Evolutionary conservation across 2,113 vertebrate species (phyloP).

Genomic region (Pongo pygmaeus): DNA sequence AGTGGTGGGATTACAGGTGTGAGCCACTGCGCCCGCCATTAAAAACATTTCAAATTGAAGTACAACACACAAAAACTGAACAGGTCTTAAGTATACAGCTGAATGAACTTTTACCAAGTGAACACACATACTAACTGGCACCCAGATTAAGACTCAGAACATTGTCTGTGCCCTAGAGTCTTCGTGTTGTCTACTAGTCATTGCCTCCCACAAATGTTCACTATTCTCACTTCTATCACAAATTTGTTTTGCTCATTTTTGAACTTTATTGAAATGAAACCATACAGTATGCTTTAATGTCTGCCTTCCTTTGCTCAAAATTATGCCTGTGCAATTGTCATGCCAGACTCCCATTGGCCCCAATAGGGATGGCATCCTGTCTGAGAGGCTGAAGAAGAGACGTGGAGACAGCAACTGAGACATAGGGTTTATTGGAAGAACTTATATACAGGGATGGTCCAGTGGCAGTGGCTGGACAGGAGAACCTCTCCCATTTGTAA

Average conservation of each 20-base stretch:
- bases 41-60: background rate
- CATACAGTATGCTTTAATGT: background rate
- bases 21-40: too few relatives aligned
- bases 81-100: background rate
- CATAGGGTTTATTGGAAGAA: too few relatives aligned
- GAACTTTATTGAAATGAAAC: background rate
- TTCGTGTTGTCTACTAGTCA: background rate
- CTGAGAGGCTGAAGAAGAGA: too few relatives aligned
- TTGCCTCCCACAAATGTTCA: background rate
- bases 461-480: too few relatives aligned
- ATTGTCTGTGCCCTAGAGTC: background rate
- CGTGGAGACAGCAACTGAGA: too few relatives aligned
- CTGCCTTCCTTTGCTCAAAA: background rate
- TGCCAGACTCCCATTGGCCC: too few relatives aligned
- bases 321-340: background rate
- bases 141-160: background rate
- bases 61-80: background rate
- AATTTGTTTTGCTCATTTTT: background rate
- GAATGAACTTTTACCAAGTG: background rate
- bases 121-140: background rate
- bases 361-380: too few relatives aligned
- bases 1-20: too few relatives aligned
- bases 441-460: too few relatives aligned
- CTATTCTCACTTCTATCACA: background rate
- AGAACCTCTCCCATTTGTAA: too few relatives aligned